Base-by-base conservation (phyloP, 2,797 vertebrate species). In the Rhyacichthys aspro region DNA sequence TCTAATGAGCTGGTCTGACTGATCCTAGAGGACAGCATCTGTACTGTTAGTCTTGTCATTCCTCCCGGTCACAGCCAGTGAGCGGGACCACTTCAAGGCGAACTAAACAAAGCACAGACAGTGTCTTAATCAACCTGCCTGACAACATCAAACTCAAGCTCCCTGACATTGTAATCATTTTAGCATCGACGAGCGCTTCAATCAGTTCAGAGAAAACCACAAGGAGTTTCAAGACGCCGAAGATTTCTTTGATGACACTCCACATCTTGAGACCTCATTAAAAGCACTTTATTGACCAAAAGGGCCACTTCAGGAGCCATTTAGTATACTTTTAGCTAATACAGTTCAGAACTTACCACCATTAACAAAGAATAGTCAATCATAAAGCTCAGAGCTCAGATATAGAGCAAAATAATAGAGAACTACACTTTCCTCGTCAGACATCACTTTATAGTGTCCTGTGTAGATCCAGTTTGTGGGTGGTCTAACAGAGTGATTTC, bases 371-470 rank as follows among this genome's bases (percentile, higher is more conserved):
- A 28, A 28, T 28, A 28, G 23, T 28, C 23, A 28, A 28, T 28
- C 23, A 28, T 28, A 28, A 28, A 28, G 4, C 23, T 28, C 23
- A 28, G 7, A 23, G 19, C 19, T 23, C 2, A 23, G 5, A 23
- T 23, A 28, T 28, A 28, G 4, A 5, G 23, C 23, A 3, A 28
- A 1, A 28, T 6, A 28, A 3, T 6, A 28, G 23, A 28, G 23
- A 28, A 28, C 23, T 28, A 6, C 23, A 28, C n/a, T n/a, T n/a
- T n/a, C n/a, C n/a, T n/a, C n/a, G n/a, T 70, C 74, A 76, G 53
- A 59, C 12, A 0, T 50, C 49, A 23, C 43, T 67, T 59, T 72
- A 64, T 70, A 72, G 65, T 56, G 50, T 16, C 36, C 62, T 64
- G 67, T 75, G 49, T 16, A 48, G 60, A 47, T 5, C 28, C 4